Evolutionary conservation across 2,113 vertebrate genomes (phyloP).

Genomic region (Lamprotornis superbus): DNA sequence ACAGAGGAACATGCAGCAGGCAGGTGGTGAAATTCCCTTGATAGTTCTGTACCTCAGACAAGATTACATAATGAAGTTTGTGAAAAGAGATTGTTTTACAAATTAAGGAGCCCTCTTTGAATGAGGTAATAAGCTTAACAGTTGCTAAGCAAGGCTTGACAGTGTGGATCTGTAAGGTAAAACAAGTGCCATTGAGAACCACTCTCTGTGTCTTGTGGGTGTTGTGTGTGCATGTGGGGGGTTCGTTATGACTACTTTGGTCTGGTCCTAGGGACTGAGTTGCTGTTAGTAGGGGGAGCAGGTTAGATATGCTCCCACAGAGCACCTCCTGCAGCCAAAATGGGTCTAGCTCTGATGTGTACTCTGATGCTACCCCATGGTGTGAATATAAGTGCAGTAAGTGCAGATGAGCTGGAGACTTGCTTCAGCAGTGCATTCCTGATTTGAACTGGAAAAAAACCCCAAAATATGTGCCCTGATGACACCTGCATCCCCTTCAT

Average conservation of each 20-base stretch:
- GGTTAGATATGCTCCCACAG: not conserved
- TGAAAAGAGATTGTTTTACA: not conserved
- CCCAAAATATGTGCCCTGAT: not conserved
- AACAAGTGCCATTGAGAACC: not conserved
- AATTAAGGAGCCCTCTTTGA: not conserved
- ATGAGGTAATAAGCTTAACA: not conserved
- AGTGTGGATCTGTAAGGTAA: not conserved
- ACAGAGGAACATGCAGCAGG: not conserved
- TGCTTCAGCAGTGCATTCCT: not conserved
- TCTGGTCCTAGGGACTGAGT: not conserved
- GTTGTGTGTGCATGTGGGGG: rapidly evolving
- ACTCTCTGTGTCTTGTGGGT: not conserved
- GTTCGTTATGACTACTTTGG: not conserved
- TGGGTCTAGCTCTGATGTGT: not conserved
- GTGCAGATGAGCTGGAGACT: not conserved
- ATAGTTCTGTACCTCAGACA: not conserved
- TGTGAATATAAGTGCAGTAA: not conserved
- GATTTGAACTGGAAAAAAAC: not conserved
- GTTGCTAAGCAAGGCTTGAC: not conserved
- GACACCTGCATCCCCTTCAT: not conserved
- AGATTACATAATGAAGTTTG: not conserved
- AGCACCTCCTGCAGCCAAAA: not conserved
- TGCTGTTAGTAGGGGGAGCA: not conserved
- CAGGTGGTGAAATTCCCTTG: not conserved
- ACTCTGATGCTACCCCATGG: not conserved